These are phyloP conservation scores for Cactoblastis cactorum DNA, from an alignment of 2,888 invertebrate species.

Conservation along the genomic window DNA sequence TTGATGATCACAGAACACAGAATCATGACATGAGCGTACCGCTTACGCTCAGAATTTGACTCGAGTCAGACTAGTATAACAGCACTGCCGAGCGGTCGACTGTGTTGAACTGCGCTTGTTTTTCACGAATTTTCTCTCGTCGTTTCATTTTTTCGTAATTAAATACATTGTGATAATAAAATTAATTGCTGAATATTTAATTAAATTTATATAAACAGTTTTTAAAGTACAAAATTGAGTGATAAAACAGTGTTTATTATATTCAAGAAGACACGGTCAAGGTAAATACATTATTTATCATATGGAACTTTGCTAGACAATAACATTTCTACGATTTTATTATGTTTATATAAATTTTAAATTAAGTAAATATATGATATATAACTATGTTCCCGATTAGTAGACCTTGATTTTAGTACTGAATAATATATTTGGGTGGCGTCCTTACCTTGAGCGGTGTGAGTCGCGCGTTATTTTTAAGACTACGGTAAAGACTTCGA, in stretches of 20 bases:
- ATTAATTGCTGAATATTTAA: neutral
- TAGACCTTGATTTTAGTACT: slow-evolving; percentile 67
- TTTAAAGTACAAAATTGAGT: neutral
- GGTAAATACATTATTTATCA: neutral
- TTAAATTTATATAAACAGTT: neutral
- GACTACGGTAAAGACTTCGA: slow-evolving; percentile 45
- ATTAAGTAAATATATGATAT: neutral
- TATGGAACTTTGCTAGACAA: neutral
- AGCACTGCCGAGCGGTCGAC: slow-evolving; percentile 1
- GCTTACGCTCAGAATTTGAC: no score
- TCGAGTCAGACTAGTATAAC: slow-evolving; percentile 3
- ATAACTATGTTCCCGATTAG: slow-evolving; percentile 14
- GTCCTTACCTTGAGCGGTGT: slow-evolving; percentile 69
- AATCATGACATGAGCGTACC: neutral
- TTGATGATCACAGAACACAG: slow-evolving; percentile 6
- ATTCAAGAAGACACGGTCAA: neutral
- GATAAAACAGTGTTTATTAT: neutral
- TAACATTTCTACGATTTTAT: neutral
- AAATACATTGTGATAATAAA: neutral
- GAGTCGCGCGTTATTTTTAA: slow-evolving; percentile 69
- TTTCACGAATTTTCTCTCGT: slow-evolving; percentile 8
- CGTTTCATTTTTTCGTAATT: neutral
- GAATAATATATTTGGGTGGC: slow-evolving; percentile 61
- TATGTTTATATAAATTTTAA: neutral
- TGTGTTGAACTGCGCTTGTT: neutral